Evolutionary conservation across 53 echinoderm and acorn worm species (phyloP), one percentile per base, ranked within the genome.

Genomic region (Arbacia lixula): DNA sequence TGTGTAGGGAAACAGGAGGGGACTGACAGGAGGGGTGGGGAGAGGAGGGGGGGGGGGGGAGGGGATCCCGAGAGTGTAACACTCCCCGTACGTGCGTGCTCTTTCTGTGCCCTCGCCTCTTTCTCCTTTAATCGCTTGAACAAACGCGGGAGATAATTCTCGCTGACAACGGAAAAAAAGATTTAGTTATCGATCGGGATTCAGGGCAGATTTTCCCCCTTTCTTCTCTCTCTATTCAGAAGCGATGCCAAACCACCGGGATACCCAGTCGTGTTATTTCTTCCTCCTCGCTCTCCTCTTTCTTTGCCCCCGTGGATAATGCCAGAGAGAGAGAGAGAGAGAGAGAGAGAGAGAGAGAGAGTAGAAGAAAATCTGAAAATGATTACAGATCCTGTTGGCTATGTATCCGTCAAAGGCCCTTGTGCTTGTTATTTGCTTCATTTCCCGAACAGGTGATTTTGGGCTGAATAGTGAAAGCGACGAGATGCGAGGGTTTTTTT

Each of bases 361-460:
- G 31, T n/a, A 31, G 30, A 30, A 64, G 19, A 64, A 75, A 75
- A 75, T 20, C 75, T 75, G 53, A 78, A 60, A 36, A 60, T 40
- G 79, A 78, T 78, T 57, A 60, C 79, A 60, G 24, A 25, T 22
- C 79, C 60, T 78, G 61, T 25, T 38, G 41, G 79, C 60, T 58
- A 58, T 29, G 39, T 19, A 60, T 37, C 79, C 27, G 60, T 60
- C 79, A 29, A 60, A 38, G 60, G 21, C 79, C 46, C 79, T 78
- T 78, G 58, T 78, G 60, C 79, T 78, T 78, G 79, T 78, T 78
- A 38, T 78, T 78, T 78, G 79, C 20, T 78, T 78, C 79, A 78
- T 78, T 78, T 78, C 79, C 79, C 40, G 24, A 20, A 60, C 79
- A 78, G 79, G 79, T 78, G 79, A 14, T 78, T 78, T 78, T 3